These are phyloP conservation scores for Tachina fera DNA, from an alignment of 2,888 invertebrate species.

Conservation along the genomic window DNA sequence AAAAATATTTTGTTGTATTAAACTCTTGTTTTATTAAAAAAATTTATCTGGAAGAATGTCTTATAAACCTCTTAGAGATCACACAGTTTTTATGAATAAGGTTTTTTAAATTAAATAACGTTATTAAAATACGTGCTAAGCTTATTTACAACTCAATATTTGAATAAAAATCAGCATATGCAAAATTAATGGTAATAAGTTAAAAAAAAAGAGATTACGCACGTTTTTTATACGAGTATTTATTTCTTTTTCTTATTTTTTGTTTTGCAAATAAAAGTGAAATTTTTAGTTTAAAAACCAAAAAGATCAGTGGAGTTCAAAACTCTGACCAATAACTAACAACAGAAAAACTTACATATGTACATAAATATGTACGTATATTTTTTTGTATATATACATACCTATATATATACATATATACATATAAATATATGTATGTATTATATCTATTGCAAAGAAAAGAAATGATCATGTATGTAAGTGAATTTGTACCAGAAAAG, in stretches of 20 bases:
- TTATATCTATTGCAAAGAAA: background rate
- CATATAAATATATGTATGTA: background rate
- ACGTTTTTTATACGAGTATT: constrained; percentile 32
- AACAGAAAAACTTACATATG: background rate
- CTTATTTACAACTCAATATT: constrained; percentile 15
- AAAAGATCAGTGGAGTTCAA: constrained; percentile 45
- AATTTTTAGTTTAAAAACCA: constrained; percentile 56
- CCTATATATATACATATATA: background rate
- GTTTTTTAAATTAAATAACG: background rate
- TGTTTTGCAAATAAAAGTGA: constrained; percentile 62
- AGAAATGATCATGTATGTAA: background rate
- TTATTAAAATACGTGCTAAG: constrained; percentile 15
- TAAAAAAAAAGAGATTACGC: constrained; percentile 57
- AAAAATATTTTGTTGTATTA: too few species aligned
- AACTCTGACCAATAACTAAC: constrained; percentile 46
- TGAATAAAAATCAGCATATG: background rate
- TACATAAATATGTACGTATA: too few species aligned
- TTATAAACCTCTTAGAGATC: background rate
- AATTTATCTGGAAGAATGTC: too few species aligned
- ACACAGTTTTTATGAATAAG: too few species aligned
- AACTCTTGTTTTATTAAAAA: too few species aligned
- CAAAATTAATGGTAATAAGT: constrained; percentile 32
- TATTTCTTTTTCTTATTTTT: constrained; percentile 28
- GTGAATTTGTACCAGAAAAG: background rate
- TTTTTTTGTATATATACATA: too few species aligned